Evolutionary conservation across 2,113 vertebrate genomes (phyloP).

Genomic region (Megaceryle torquata): DNA sequence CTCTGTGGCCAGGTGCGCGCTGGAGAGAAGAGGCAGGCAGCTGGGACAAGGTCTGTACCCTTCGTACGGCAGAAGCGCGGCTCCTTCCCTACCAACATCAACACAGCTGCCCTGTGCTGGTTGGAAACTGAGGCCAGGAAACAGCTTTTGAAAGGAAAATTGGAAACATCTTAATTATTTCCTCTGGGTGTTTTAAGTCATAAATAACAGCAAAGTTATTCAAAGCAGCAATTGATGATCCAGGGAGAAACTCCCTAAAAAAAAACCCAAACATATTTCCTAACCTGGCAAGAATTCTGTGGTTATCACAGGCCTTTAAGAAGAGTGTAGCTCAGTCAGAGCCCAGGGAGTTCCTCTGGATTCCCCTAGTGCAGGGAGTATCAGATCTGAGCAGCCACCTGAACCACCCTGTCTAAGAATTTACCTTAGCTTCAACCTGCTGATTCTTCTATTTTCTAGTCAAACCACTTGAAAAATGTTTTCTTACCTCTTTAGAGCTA

Average conservation of each 20-base stretch:
- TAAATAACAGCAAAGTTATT: rapidly evolving
- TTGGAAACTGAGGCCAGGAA: neutral
- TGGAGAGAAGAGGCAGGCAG: neutral
- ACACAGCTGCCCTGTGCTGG: rapidly evolving
- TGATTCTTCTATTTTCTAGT: neutral
- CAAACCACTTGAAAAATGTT: neutral
- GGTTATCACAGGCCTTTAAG: neutral
- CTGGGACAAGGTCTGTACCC: rapidly evolving
- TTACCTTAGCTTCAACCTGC: neutral
- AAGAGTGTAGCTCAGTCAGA: neutral
- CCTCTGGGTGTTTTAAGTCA: neutral
- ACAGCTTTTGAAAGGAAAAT: neutral
- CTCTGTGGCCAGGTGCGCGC: rapidly evolving
- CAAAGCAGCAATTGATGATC: neutral
- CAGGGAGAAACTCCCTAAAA: neutral
- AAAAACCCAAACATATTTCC: neutral
- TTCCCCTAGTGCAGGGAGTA: neutral
- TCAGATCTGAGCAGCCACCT: neutral
- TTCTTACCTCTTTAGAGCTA: neutral
- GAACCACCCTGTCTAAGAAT: neutral
- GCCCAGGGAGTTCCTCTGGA: neutral
- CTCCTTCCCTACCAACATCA: rapidly evolving
- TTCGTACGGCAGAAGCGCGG: rapidly evolving
- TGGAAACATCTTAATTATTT: neutral
- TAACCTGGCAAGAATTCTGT: neutral